Percentiles rank a stretch among this genome's conserved stretches.
phyloP scores from a whole-genome alignment of 2,797 vertebrate species.

The Buphagus erythrorhynchus region DNA sequence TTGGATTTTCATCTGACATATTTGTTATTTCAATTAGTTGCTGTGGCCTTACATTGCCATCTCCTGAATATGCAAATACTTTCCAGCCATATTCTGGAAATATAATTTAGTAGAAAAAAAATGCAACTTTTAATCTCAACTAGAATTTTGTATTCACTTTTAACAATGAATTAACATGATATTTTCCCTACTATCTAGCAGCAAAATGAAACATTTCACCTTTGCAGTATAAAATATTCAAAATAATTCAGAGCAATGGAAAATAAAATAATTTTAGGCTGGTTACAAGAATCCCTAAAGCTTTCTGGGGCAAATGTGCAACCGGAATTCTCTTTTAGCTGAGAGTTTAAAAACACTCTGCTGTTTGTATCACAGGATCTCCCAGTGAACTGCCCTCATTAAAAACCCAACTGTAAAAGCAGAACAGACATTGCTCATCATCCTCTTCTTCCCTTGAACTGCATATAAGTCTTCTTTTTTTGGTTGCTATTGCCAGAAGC shows the following conservation, averaged over 20 bases:
- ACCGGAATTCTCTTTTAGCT: background rate
- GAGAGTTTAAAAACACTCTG: background rate
- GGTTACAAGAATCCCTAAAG: background rate
- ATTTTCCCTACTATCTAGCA: background rate
- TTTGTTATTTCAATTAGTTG: conserved; percentile 37
- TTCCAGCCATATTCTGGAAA: background rate
- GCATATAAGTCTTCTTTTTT: background rate
- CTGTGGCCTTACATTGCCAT: background rate
- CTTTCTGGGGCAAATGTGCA: background rate
- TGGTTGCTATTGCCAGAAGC: background rate
- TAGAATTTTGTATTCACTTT: background rate
- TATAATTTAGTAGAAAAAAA: background rate
- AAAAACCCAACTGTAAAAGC: conserved; percentile 7
- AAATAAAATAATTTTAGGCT: background rate
- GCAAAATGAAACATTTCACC: background rate
- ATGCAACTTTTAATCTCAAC: background rate
- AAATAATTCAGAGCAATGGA: background rate
- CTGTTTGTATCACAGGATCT: background rate
- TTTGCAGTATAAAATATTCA: background rate
- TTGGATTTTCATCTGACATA: conserved; percentile 41
- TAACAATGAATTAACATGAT: conserved; percentile 5
- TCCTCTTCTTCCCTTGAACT: background rate
- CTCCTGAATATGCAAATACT: background rate
- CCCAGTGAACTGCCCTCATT: background rate
- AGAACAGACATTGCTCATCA: background rate